Conservation (phyloP, 2,113 vertebrate species). For the Xerus inauris region DNA sequence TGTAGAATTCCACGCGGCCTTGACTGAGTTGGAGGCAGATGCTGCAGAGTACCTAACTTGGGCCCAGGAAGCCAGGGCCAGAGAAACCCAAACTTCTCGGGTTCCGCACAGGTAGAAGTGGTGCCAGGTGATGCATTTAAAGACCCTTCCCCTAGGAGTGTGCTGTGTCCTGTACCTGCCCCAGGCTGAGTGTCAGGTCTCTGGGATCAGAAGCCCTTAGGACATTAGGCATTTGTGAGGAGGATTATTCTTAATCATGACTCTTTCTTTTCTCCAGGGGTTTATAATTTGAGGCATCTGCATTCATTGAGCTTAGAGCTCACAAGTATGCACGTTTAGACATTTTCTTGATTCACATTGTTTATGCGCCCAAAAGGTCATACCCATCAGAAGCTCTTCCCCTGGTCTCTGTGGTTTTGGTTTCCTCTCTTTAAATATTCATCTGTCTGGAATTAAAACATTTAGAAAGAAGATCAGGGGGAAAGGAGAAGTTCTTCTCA, state of each 20-base stretch:
- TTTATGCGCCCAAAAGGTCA: background rate
- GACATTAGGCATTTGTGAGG: background rate
- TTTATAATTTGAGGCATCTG: background rate
- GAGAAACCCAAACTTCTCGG: background rate
- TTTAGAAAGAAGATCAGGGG: background rate
- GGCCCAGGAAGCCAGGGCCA: background rate
- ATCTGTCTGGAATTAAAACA: background rate
- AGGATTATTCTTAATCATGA: background rate
- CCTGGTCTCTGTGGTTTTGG: slow-evolving; percentile 16
- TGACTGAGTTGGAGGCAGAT: background rate
- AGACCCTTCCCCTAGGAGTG: background rate
- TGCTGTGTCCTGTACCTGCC: background rate
- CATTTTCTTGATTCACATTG: background rate
- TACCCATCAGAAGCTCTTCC: background rate
- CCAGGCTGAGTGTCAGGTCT: background rate
- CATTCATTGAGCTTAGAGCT: background rate
- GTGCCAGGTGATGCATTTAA: background rate
- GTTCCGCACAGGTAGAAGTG: background rate
- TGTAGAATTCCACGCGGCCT: background rate
- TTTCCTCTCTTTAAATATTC: slow-evolving; percentile 29
- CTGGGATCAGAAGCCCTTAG: background rate
- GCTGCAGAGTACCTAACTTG: background rate
- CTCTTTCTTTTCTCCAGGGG: background rate
- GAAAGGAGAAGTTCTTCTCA: background rate
- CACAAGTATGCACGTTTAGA: background rate